phyloP scores from a whole-genome alignment of 2,113 vertebrate species.

The Colossoma macropomum region DNA sequence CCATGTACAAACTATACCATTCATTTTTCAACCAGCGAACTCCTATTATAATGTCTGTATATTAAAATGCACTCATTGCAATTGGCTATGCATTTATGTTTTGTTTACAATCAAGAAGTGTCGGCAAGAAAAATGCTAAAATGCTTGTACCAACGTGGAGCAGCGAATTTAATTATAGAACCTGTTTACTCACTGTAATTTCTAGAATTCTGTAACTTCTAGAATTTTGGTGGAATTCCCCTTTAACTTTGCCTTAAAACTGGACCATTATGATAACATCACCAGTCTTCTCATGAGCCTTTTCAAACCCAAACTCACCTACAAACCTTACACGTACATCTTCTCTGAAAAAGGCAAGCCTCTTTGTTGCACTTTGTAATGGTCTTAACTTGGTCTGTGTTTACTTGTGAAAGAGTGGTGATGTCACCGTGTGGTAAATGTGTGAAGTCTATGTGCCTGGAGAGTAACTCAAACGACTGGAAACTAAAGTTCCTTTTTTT shows the following conservation, averaged over 20 bases:
- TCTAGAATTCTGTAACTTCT: too few relatives aligned
- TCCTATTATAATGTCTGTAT: too few relatives aligned
- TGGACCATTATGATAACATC: neutral
- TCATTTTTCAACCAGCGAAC: too few relatives aligned
- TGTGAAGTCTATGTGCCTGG: slow-evolving; percentile 13
- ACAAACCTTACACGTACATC: slow-evolving; percentile 4
- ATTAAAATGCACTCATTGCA: too few relatives aligned
- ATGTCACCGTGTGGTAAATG: neutral
- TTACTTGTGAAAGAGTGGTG: neutral
- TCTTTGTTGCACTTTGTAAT: slow-evolving; percentile 9
- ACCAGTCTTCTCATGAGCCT: neutral
- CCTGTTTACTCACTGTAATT: too few relatives aligned
- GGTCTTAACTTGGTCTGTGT: slow-evolving; percentile 13
- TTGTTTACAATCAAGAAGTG: too few relatives aligned
- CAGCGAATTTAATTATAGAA: too few relatives aligned
- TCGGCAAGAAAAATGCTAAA: too few relatives aligned
- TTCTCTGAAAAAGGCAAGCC: neutral
- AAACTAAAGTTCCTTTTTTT: neutral
- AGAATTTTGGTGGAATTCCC: neutral
- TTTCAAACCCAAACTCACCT: neutral
- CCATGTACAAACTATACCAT: too few relatives aligned
- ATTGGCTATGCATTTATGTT: too few relatives aligned
- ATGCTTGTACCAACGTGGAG: too few relatives aligned
- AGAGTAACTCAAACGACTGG: slow-evolving; percentile 27
- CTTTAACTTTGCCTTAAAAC: slow-evolving; percentile 5